Percentiles rank a stretch among this genome's conserved stretches.
These are phyloP conservation scores for Opisthograptis luteolata DNA, from an alignment of 2,888 invertebrate species.

Conservation along the genomic window DNA sequence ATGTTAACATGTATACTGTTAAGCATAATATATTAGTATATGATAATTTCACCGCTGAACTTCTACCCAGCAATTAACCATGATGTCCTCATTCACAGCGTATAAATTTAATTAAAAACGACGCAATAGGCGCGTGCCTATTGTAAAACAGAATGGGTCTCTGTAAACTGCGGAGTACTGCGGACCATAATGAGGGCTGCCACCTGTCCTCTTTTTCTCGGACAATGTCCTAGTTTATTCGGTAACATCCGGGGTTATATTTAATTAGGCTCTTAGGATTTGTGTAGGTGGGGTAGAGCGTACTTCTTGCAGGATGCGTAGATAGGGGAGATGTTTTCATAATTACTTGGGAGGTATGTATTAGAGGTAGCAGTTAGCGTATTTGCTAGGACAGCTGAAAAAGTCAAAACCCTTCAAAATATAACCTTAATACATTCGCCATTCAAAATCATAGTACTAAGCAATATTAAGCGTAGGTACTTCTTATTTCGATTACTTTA, in stretches of 20 bases:
- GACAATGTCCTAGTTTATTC: slow-evolving; percentile 24
- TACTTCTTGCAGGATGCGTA: slow-evolving; percentile 8
- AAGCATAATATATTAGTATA: no score
- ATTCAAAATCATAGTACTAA: no score
- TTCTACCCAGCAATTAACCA: background rate
- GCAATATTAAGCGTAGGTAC: no score
- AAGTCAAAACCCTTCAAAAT: no score
- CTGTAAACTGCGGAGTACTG: slow-evolving; percentile 47
- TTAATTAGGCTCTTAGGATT: slow-evolving; percentile 27
- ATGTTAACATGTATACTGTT: no score
- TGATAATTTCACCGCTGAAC: background rate
- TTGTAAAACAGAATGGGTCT: slow-evolving; percentile 56
- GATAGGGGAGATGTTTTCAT: background rate
- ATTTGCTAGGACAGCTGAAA: no score
- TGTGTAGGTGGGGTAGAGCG: slow-evolving; percentile 6
- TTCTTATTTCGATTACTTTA: no score
- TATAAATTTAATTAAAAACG: slow-evolving; percentile 59
- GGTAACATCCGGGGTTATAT: slow-evolving; percentile 14
- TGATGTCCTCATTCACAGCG: slow-evolving; percentile 25
- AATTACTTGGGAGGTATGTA: background rate
- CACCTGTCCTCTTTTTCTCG: slow-evolving; percentile 20
- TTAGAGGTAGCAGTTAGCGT: no score
- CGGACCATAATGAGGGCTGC: slow-evolving; percentile 11
- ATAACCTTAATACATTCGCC: no score
- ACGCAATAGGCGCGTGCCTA: slow-evolving; percentile 42